These are phyloP conservation scores for Corythaeola cristata DNA, from an alignment of 2,113 vertebrate species.

Conservation along the genomic window DNA sequence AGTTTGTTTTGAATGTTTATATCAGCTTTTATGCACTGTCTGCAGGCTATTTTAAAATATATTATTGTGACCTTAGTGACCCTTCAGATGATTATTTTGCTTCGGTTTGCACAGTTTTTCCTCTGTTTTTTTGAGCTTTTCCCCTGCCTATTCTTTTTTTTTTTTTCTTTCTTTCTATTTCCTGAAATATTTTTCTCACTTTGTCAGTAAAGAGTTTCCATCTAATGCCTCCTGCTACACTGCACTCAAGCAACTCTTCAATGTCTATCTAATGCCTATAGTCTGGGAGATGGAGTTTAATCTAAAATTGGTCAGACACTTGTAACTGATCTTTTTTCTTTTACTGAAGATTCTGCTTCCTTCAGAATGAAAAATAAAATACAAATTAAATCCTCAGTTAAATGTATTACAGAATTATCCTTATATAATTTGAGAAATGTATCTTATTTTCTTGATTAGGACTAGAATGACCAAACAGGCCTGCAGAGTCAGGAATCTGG, in stretches of 20 bases:
- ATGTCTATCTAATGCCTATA: not conserved
- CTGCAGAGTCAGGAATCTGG: not conserved
- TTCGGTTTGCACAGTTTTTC: not conserved
- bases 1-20: conserved; percentile 41
- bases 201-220: not conserved
- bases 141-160: not conserved
- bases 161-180: not conserved
- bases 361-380: not conserved
- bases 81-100: not conserved
- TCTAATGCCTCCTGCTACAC: not conserved
- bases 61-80: not conserved
- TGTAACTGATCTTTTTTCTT: not conserved
- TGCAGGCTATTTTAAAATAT: conserved; percentile 19
- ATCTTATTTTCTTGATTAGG: not conserved
- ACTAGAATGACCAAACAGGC: not conserved
- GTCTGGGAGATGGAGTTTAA: not conserved
- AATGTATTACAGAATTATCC: not conserved
- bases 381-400: not conserved
- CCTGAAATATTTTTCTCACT: not conserved
- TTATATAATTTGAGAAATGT: not conserved
- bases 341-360: not conserved
- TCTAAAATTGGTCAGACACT: not conserved
- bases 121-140: not conserved
- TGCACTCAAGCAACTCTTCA: not conserved
- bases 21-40: not conserved